Percentiles rank a stretch among this genome's conserved stretches.
These are phyloP conservation scores for Mormyrops boulengeri DNA, from an alignment of 2,797 vertebrate species.

Conservation along the genomic window DNA sequence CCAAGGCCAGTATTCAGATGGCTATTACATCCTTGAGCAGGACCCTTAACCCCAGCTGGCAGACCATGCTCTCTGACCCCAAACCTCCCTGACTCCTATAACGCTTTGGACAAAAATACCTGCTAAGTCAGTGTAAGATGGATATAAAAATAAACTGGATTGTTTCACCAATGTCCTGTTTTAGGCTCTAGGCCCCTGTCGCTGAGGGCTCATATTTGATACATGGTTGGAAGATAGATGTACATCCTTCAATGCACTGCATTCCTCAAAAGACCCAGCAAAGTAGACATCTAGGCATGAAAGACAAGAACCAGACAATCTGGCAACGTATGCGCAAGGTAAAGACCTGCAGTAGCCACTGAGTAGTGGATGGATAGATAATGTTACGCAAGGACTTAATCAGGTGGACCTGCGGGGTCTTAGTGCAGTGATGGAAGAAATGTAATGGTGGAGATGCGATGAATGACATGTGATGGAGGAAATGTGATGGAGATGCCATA, in stretches of 20 bases:
- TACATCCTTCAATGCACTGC: background rate
- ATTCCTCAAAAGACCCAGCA: background rate
- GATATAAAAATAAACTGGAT: background rate
- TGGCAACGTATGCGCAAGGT: background rate
- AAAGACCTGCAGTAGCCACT: background rate
- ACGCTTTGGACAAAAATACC: background rate
- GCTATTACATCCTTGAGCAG: background rate
- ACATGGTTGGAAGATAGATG: background rate
- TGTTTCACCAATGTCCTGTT: background rate
- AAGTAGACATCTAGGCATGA: background rate
- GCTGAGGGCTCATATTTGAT: background rate
- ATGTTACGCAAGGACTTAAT: constrained; percentile 24
- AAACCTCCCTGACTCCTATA: background rate
- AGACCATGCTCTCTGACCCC: background rate
- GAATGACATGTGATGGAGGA: background rate
- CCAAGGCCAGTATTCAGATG: background rate
- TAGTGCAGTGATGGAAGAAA: constrained; percentile 6
- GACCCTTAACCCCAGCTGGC: background rate
- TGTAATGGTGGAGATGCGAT: background rate
- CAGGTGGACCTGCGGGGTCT: constrained; percentile 19
- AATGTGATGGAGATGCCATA: background rate
- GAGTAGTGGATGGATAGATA: background rate
- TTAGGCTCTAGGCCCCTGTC: background rate
- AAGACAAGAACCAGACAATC: background rate
- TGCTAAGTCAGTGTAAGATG: background rate